Conservation (phyloP, 2,797 vertebrate genomes). For the Tadarida brasiliensis region DNA sequence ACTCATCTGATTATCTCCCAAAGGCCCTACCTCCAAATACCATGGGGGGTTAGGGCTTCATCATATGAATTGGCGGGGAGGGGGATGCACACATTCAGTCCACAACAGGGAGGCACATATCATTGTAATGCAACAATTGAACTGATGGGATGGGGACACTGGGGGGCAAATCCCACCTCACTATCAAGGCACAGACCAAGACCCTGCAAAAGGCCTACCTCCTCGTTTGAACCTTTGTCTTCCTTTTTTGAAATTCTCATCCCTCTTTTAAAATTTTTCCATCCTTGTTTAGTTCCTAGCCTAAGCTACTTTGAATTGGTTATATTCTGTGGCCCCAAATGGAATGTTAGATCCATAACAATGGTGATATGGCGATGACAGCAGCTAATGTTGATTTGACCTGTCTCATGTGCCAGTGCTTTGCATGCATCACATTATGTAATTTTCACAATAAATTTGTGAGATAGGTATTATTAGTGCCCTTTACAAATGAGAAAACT, state of each 20-base stretch:
- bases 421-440: not conserved
- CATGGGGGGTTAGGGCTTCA: not conserved
- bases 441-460: not conserved
- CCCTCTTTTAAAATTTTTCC: not conserved
- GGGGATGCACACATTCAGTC: not conserved
- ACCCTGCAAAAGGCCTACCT: not conserved
- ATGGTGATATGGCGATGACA: not conserved
- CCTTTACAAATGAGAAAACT: conserved; percentile 9
- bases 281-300: not conserved
- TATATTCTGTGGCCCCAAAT: not conserved
- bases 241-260: not conserved
- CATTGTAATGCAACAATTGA: not conserved
- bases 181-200: not conserved
- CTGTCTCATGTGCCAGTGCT: not conserved
- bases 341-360: not conserved
- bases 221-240: not conserved
- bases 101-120: not conserved
- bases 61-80: not conserved
- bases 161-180: not conserved
- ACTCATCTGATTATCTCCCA: not conserved
- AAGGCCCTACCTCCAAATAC: not conserved
- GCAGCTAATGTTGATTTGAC: not conserved
- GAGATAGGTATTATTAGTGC: not conserved
- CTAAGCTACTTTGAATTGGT: not conserved
- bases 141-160: not conserved